phyloP scores from a whole-genome alignment of 1,140 invertebrate genomes.

The Nephila pilipes region DNA sequence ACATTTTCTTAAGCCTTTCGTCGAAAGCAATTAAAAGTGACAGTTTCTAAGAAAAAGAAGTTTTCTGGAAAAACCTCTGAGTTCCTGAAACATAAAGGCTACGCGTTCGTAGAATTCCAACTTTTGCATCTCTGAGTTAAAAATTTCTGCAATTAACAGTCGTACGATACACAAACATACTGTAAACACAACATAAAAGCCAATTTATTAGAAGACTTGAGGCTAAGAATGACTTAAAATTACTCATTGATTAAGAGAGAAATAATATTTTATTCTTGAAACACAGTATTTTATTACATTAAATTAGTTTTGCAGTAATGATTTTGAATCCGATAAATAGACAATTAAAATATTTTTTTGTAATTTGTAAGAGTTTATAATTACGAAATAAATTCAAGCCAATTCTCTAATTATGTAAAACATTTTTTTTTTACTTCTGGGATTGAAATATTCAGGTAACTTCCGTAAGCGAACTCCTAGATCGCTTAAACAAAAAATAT shows the following conservation, averaged over 20 bases:
- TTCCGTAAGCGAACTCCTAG: no score
- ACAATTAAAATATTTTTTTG: no score
- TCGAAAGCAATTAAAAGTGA: slow-evolving; percentile 32
- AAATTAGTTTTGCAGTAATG: not conserved
- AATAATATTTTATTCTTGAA: not conserved
- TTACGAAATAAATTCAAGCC: no score
- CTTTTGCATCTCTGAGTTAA: not conserved
- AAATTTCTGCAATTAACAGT: not conserved
- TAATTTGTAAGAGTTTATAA: no score
- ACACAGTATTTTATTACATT: not conserved
- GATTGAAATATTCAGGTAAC: no score
- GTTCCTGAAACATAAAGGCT: not conserved
- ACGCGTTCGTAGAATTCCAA: not conserved
- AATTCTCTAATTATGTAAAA: no score
- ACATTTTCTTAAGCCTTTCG: slow-evolving; percentile 28
- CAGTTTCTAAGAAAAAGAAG: not conserved
- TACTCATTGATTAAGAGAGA: not conserved
- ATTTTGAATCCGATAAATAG: no score
- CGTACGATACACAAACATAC: not conserved
- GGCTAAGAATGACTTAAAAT: not conserved
- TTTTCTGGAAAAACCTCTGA: slow-evolving; percentile 14
- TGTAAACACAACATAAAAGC: not conserved
- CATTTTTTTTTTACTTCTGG: no score
- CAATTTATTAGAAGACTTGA: not conserved
- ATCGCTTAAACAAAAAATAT: no score